Evolutionary conservation across 2,888 invertebrate species (phyloP).

Genomic region (Fragum sueziense): DNA sequence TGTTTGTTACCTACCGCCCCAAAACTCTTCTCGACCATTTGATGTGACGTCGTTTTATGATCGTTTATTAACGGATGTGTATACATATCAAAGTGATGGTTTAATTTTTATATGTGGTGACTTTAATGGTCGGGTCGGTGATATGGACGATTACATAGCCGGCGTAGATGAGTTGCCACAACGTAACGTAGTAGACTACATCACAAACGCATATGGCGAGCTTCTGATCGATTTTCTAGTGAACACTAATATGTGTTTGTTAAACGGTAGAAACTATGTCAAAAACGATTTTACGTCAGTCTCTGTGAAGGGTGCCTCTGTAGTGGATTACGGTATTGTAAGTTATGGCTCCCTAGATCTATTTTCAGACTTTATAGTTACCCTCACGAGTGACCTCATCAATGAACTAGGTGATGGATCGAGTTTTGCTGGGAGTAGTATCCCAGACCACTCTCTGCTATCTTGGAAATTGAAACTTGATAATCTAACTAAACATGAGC

Average conservation of each 20-base stretch:
- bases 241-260: not conserved
- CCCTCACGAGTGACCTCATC: not conserved
- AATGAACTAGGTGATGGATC: not conserved
- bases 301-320: no score
- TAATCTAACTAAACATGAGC: no score
- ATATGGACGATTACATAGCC: no score
- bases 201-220: not conserved
- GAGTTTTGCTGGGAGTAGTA: not conserved
- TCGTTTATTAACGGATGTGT: no score
- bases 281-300: no score
- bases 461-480: not conserved
- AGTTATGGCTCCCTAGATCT: not conserved
- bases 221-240: not conserved
- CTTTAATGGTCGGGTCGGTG: no score
- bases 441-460: not conserved
- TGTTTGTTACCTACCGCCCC: no score
- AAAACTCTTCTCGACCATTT: no score
- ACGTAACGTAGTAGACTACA: not conserved
- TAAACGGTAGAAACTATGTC: not conserved
- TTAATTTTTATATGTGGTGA: no score
- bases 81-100: no score
- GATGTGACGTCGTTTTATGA: no score
- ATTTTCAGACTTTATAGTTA: not conserved
- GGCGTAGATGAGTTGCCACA: no score
- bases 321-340: not conserved